A percentile compares a stretch with the other conserved stretches of the same genome.
Conservation (phyloP, 2,888 invertebrate genomes). For the Noctua comes region DNA sequence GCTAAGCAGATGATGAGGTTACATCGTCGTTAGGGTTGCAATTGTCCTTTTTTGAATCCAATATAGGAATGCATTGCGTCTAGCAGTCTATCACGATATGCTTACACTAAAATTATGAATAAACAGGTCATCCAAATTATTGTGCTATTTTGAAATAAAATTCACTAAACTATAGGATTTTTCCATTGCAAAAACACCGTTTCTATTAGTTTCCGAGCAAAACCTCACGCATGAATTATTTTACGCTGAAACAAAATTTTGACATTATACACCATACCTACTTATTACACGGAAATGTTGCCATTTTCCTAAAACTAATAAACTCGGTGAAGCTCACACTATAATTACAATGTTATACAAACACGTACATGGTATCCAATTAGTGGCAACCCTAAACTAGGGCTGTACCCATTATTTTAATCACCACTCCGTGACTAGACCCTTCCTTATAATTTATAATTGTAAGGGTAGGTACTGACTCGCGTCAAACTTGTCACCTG, state of each 20-base stretch:
- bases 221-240: background rate
- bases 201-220: background rate
- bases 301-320: slow-evolving; percentile 58
- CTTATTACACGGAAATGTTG: slow-evolving; percentile 11
- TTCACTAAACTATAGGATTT: background rate
- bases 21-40: background rate
- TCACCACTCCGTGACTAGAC: slow-evolving; percentile 74
- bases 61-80: background rate
- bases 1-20: background rate
- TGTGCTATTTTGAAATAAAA: background rate
- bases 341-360: slow-evolving; percentile 65
- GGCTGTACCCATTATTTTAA: slow-evolving; percentile 74
- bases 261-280: background rate
- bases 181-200: background rate
- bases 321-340: slow-evolving; percentile 46
- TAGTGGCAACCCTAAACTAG: slow-evolving; percentile 70
- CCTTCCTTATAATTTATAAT: slow-evolving; percentile 73
- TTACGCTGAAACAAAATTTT: background rate
- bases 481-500: slow-evolving; percentile 5
- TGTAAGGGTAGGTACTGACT: slow-evolving; percentile 55
- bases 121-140: background rate
- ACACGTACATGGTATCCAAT: slow-evolving; percentile 70
- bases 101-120: background rate
- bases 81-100: background rate
- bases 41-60: background rate